Evolutionary conservation across 2,113 vertebrate genomes (phyloP).

Genomic region (Pandion haliaetus): DNA sequence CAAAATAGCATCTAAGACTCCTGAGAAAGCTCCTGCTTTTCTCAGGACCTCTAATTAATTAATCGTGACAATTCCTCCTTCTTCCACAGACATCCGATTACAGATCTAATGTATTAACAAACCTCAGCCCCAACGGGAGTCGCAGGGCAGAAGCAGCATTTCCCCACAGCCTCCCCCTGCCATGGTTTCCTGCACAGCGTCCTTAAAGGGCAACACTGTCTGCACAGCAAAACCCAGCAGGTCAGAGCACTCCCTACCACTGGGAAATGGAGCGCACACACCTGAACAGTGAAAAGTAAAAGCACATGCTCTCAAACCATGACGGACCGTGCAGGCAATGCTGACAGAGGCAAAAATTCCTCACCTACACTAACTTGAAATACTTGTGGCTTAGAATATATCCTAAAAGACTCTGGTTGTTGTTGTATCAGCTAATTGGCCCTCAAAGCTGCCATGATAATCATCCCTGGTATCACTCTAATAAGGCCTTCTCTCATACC

Average conservation of each 20-base stretch:
- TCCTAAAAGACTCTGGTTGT: background rate
- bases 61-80: background rate
- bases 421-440: background rate
- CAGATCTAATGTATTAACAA: background rate
- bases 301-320: background rate
- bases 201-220: background rate
- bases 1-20: background rate
- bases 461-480: background rate
- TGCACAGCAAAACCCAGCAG: background rate
- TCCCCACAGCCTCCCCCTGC: background rate
- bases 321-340: background rate
- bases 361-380: background rate
- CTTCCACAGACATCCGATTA: background rate
- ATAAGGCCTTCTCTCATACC: background rate
- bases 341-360: background rate
- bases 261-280: background rate
- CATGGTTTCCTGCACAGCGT: background rate
- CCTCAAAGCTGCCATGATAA: background rate
- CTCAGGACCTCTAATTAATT: background rate
- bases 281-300: background rate
- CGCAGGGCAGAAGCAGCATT: background rate
- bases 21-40: background rate
- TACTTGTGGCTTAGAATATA: background rate
- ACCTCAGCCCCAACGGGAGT: background rate
- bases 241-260: background rate